Base-by-base conservation (phyloP, 2,797 vertebrate genomes). In the Arrhamphus sclerolepis region DNA sequence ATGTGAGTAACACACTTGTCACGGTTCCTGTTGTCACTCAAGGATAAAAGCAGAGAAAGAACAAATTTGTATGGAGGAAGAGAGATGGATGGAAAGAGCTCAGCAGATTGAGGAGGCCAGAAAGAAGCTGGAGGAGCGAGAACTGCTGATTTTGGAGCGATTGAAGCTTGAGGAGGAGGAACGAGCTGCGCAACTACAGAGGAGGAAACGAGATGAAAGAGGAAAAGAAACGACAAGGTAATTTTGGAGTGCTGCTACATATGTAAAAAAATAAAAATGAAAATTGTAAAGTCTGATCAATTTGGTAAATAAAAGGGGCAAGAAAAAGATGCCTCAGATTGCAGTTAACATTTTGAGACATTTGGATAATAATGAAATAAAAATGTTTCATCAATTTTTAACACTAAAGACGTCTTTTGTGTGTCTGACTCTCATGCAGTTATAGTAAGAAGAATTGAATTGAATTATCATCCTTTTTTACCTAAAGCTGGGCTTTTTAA, bases 41-140 rank as follows among this genome's bases (percentile, higher is more conserved):
- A 99, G 97, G 85, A 95, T 98, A 56, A 98, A 97, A 88, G 87
- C 83, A 5, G 90, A 93, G 73, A 95, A 94, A 70, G 97, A 99
- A 59, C 86, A 78, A 6, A 70, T 89, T 51, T 92, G 94, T 17
- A 53, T 75, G 46, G 78, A 70, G n/a, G 95, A 95, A 59, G 96
- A 98, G 80, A 89, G 73, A 43, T 89, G 62, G 72, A 70, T 97
- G 68, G 76, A 77, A 65, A 75, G 61, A 39, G 6, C 0, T 6
- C 69, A 20, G 5, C 81, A 60, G 2, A 83, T 86, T 0, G 43
- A 75, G 0, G 84, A 56, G 17, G 77, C 29, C 52, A 72, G 69
- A 0, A 50, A 68, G 7, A 79, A 24, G 13, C 58, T 62, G 46
- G 78, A 80, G 16, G 88, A 91, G 42, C 89, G 87, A 46, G 78